A percentile compares a stretch with the other conserved stretches of the same genome.
These are phyloP conservation scores for Palythoa heliodiscus DNA, from an alignment of 92 coral and sea anemone species.

Conservation along the genomic window DNA sequence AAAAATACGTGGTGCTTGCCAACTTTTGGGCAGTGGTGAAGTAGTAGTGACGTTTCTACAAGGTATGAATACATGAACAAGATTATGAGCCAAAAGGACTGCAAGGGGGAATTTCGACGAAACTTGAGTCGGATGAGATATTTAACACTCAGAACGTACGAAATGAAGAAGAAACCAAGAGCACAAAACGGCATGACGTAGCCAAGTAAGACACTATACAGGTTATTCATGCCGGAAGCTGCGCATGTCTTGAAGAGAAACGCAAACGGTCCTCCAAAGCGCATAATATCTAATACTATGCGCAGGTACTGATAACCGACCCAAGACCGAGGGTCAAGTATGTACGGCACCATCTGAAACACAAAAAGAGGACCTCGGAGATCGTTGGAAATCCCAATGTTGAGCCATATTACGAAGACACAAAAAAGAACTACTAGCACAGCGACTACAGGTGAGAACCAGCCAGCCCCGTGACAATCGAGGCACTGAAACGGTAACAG, in stretches of 20 bases:
- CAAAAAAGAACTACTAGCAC: conserved; percentile 60
- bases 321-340: conserved; percentile 64
- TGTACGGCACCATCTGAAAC: conserved; percentile 93
- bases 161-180: conserved; percentile 67
- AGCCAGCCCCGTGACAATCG: conserved; percentile 47
- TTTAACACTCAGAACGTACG: conserved; percentile 74
- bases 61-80: conserved; percentile 84
- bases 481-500: conserved; percentile 67
- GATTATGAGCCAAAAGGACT: conserved; percentile 95
- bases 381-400: conserved; percentile 91
- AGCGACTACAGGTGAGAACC: conserved; percentile 69
- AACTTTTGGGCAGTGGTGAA: conserved; percentile 85
- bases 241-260: conserved; percentile 73
- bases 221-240: conserved; percentile 72
- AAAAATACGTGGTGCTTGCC: conserved; percentile 78
- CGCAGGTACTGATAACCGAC: conserved; percentile 60
- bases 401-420: conserved; percentile 72
- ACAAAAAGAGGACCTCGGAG: conserved; percentile 96
- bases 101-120: conserved; percentile 83
- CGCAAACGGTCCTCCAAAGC: conserved; percentile 84
- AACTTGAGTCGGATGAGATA: conserved; percentile 75
- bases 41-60: conserved; percentile 72
- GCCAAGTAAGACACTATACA: conserved; percentile 68
- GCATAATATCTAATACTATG: conserved; percentile 58
- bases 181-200: conserved; percentile 78